These are phyloP conservation scores for Ryuthela nishihirai DNA, from an alignment of 2,888 invertebrate species.

Conservation along the genomic window DNA sequence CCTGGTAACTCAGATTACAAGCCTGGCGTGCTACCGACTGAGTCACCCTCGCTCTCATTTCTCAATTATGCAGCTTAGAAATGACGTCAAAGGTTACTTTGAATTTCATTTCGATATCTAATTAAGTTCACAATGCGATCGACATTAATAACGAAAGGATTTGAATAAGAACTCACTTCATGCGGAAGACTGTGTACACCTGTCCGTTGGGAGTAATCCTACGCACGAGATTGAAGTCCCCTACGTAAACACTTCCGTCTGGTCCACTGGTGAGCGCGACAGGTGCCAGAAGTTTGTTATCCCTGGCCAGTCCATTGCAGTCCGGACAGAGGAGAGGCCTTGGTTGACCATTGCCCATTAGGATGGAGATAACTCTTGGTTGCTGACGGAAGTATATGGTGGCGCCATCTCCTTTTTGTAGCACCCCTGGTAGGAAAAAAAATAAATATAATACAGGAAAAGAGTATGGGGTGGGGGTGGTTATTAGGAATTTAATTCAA, in stretches of 20 bases:
- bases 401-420: constrained; percentile 96
- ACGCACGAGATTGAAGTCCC: constrained; percentile 90
- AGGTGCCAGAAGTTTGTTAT: constrained; percentile 81
- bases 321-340: constrained; percentile 64
- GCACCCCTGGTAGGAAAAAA: constrained; percentile 63
- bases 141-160: too few species aligned
- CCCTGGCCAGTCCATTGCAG: constrained; percentile 71
- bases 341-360: constrained; percentile 88
- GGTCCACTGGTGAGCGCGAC: constrained; percentile 87
- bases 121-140: too few species aligned
- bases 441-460: neutral
- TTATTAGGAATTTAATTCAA: too few species aligned
- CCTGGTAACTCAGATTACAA: too few species aligned
- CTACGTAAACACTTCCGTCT: constrained; percentile 90
- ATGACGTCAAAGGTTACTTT: too few species aligned
- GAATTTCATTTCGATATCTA: too few species aligned
- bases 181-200: constrained; percentile 70
- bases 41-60: too few species aligned
- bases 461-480: too few species aligned
- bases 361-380: constrained; percentile 81
- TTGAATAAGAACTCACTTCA: constrained; percentile 65
- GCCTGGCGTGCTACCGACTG: too few species aligned
- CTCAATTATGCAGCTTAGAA: too few species aligned
- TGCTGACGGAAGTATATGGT: constrained; percentile 91
- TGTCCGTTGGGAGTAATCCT: constrained; percentile 81